These are phyloP conservation scores for Sceloporus tristichus DNA, from an alignment of 2,113 vertebrate genomes.

Conservation along the genomic window DNA sequence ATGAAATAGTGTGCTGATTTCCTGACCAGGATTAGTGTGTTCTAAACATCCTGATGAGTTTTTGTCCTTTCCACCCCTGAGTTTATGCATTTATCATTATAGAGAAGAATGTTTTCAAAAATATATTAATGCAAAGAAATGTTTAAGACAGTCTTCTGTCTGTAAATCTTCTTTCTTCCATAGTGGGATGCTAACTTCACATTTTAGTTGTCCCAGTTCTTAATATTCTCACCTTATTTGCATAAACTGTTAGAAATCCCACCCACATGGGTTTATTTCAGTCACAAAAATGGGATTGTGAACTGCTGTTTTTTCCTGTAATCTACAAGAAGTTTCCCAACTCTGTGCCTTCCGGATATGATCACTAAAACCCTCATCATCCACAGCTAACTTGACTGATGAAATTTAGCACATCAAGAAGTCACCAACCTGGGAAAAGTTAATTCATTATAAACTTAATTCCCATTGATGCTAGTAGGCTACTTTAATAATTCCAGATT, in stretches of 20 bases:
- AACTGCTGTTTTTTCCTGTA: too few relatives aligned
- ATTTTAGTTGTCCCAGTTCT: not conserved
- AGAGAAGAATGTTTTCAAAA: not conserved
- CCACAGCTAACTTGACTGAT: too few relatives aligned
- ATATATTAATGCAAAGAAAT: not conserved
- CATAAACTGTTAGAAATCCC: too few relatives aligned
- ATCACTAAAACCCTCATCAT: not conserved
- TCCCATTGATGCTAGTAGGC: not conserved
- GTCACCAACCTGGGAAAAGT: too few relatives aligned
- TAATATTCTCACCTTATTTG: too few relatives aligned
- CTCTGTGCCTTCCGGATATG: too few relatives aligned
- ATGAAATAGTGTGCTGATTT: not conserved
- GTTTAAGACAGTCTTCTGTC: not conserved
- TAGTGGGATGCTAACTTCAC: not conserved
- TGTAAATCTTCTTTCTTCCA: not conserved
- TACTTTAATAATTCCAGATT: too few relatives aligned
- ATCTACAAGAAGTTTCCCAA: too few relatives aligned
- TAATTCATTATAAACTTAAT: too few relatives aligned
- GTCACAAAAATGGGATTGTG: too few relatives aligned
- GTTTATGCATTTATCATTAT: not conserved
- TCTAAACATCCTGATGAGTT: conserved; percentile 13
- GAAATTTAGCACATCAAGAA: too few relatives aligned
- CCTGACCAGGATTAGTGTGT: conserved; percentile 7
- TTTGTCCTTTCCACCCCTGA: not conserved
- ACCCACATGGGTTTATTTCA: too few relatives aligned